Evolutionary conservation across 2,888 invertebrate species (phyloP).

Genomic region (Xestia c-nigrum): DNA sequence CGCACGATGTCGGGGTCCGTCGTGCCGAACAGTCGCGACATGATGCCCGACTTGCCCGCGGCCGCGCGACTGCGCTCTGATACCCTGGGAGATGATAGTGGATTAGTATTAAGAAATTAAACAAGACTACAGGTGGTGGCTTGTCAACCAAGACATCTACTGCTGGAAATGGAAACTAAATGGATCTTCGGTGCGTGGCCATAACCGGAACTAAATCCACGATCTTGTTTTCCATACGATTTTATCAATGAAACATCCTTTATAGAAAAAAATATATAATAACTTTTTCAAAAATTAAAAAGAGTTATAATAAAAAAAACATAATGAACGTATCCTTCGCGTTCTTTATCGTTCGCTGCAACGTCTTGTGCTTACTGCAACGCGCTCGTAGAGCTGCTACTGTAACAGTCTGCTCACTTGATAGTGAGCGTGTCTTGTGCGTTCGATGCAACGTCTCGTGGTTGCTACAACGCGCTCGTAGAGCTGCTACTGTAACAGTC

Average conservation of each 20-base stretch:
- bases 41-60: conserved; percentile 93
- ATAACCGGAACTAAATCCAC: background rate
- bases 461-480: background rate
- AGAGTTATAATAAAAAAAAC: no score
- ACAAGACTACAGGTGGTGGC: background rate
- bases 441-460: conserved; percentile 94
- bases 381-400: background rate
- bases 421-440: no score
- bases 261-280: background rate
- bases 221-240: background rate
- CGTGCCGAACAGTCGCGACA: conserved; percentile 93
- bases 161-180: background rate
- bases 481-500: background rate
- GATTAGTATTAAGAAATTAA: background rate
- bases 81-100: conserved; percentile 80
- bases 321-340: no score
- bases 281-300: no score
- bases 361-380: background rate
- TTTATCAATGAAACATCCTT: background rate
- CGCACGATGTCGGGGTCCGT: conserved; percentile 94
- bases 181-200: background rate
- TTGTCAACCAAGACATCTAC: background rate
- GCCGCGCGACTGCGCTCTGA: conserved; percentile 90
- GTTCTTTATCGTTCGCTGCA: no score
- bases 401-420: conserved; percentile 71